These are phyloP conservation scores for Uloborus diversus DNA, from an alignment of 1,140 invertebrate species.

Conservation along the genomic window DNA sequence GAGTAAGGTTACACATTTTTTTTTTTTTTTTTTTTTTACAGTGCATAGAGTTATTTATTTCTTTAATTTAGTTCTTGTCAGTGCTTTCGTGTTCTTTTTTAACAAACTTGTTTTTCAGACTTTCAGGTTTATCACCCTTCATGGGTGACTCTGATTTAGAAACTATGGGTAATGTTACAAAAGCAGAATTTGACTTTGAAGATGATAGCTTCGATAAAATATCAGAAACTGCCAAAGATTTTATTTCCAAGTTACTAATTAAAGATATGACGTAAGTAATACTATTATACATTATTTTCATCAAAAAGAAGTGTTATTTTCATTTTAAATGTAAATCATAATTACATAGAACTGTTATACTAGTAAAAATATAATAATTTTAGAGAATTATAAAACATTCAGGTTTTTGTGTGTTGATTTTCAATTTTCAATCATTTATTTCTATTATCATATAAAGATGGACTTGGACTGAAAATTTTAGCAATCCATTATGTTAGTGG, in stretches of 20 bases:
- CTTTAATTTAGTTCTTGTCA: too few species aligned
- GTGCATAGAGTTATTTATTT: too few species aligned
- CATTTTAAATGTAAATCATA: too few species aligned
- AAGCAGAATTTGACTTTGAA: conserved; percentile 94
- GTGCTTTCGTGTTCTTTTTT: too few species aligned
- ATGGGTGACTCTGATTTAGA: conserved; percentile 97
- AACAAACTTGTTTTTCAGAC: too few species aligned
- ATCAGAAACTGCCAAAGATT: conserved; percentile 91
- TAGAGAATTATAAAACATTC: neutral
- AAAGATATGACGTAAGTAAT: conserved; percentile 88
- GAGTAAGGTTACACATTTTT: too few species aligned
- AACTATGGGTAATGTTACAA: conserved; percentile 96
- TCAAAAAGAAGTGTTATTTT: neutral
- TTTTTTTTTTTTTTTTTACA: too few species aligned
- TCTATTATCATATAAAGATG: too few species aligned
- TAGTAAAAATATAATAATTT: neutral
- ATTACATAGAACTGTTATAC: too few species aligned
- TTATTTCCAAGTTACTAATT: conserved; percentile 85
- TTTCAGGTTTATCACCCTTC: conserved; percentile 97
- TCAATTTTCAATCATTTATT: too few species aligned
- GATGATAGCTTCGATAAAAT: conserved; percentile 93
- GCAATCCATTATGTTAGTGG: too few species aligned
- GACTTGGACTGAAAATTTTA: too few species aligned
- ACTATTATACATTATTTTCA: neutral
- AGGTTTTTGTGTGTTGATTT: neutral